Evolutionary conservation across 2,888 invertebrate species (phyloP).

Genomic region (Carterocephalus palaemon): DNA sequence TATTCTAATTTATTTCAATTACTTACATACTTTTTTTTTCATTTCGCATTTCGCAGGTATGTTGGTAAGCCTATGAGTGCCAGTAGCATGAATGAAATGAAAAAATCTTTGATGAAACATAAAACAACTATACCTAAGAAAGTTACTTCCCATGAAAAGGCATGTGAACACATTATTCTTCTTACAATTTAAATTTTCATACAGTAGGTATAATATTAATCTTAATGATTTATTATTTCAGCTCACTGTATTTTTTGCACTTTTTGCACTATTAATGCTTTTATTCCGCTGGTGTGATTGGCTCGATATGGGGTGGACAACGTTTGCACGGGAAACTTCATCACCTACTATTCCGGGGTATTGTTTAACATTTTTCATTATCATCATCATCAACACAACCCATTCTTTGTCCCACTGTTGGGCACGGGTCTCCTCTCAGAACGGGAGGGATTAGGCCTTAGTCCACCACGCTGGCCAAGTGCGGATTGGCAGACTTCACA

Average conservation of each 20-base stretch:
- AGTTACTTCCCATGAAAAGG: conserved; percentile 44
- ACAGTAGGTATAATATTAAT: too few species aligned
- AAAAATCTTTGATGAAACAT: conserved; percentile 35
- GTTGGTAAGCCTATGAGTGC: conserved; percentile 36
- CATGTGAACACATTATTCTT: too few species aligned
- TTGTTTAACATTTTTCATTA: conserved; percentile 7
- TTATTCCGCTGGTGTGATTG: conserved; percentile 44
- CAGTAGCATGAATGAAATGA: conserved; percentile 36
- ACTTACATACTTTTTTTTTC: too few species aligned
- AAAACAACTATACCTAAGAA: conserved; percentile 35
- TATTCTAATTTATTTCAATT: too few species aligned
- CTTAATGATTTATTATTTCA: conserved; percentile 33
- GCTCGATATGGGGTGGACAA: conserved; percentile 43
- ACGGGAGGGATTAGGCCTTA: too few species aligned
- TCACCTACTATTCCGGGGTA: conserved; percentile 38
- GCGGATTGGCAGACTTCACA: too few species aligned
- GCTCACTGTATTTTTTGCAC: conserved; percentile 39
- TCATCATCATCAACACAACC: too few species aligned
- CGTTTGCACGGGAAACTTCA: conserved; percentile 23
- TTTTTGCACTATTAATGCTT: conserved; percentile 32
- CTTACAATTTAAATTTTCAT: too few species aligned
- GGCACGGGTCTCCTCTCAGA: too few species aligned
- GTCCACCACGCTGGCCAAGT: too few species aligned
- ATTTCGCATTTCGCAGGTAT: conserved; percentile 32
- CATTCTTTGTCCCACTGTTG: too few species aligned